These are phyloP conservation scores for Pipistrellus nathusii DNA, from an alignment of 2,797 vertebrate genomes.

Conservation along the genomic window DNA sequence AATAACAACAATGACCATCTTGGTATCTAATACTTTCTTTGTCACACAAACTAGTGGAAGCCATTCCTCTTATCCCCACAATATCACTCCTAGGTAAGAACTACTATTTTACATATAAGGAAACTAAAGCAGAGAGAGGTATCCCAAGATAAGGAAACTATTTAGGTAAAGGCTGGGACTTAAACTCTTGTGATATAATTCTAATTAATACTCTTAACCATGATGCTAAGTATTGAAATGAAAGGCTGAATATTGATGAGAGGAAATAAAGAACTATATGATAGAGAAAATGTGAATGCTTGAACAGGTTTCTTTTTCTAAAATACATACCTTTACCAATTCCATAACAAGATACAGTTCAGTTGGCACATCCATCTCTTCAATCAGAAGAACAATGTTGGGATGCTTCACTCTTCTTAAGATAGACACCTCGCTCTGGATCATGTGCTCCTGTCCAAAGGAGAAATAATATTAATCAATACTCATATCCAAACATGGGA, in stretches of 20 bases:
- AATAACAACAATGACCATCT: background rate
- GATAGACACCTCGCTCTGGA: slow-evolving; percentile 98
- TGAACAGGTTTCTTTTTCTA: background rate
- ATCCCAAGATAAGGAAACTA: background rate
- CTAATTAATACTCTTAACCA: background rate
- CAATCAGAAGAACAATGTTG: slow-evolving; percentile 97
- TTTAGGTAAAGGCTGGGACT: background rate
- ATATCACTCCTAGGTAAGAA: background rate
- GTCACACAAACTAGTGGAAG: background rate
- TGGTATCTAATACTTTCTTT: background rate
- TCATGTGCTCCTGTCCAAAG: slow-evolving; percentile 95
- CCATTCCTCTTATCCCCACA: background rate
- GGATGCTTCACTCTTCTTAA: slow-evolving; percentile 98
- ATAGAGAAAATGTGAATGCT: accelerated
- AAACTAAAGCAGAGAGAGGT: background rate
- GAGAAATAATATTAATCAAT: slow-evolving; percentile 49
- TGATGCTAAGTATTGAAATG: background rate
- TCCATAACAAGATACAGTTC: slow-evolving; percentile 99
- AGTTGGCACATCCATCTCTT: slow-evolving; percentile 96
- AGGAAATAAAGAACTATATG: background rate
- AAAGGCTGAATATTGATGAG: background rate
- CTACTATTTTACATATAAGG: background rate
- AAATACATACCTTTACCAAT: slow-evolving; percentile 94
- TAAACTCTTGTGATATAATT: background rate
- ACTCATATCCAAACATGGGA: accelerated